Evolutionary conservation across 2,113 vertebrate genomes (phyloP), one percentile per base, ranked within the genome.

Genomic region (Caloenas nicobarica): DNA sequence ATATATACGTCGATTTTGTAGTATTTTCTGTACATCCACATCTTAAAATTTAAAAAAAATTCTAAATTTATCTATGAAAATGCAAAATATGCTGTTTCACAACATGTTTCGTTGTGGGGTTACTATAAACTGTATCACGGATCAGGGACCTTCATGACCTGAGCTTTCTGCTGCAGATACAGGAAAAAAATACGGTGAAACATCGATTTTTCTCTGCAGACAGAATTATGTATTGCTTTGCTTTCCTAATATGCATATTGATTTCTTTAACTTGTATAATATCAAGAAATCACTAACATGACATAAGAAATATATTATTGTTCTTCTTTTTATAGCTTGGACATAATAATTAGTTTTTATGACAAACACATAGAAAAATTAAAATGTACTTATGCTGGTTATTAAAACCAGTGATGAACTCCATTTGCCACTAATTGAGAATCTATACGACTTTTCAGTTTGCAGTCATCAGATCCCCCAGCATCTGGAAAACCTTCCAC

Each of bases 261-360:
- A 48, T 92, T 61, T 56, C 56, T 73, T 44, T 76, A 73, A 10
- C 62, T 24, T 61, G 62, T 22, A 8, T 22, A 53, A 34, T 24
- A 53, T 64, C 83, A n/a, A 88, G 84, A 62, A 73, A 71, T 74
- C 62, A 36, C 51, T 58, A 74, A 71, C 51, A 85, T 44, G 62
- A 70, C 77, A 33, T 34, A 56, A 95, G 48, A 91, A 90, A 89
- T 33, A 58, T 73, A 87, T 51, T 66, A 86, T 26, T 94, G 33
- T 78, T 95, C 95, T 65, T 86, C 86, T 85, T 71, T 90, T 93
- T 77, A 62, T 42, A 58, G 79, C 92, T 87, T 60, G 93, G 95
- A 87, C 29, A 40, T 77, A 50, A 82, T 76, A 78, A 95, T 94
- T 78, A 51, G 72, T 44, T 92, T 66, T 83, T 73, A 66, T 86